Conservation (phyloP, 2,113 vertebrate genomes). For the Cygnus atratus region DNA sequence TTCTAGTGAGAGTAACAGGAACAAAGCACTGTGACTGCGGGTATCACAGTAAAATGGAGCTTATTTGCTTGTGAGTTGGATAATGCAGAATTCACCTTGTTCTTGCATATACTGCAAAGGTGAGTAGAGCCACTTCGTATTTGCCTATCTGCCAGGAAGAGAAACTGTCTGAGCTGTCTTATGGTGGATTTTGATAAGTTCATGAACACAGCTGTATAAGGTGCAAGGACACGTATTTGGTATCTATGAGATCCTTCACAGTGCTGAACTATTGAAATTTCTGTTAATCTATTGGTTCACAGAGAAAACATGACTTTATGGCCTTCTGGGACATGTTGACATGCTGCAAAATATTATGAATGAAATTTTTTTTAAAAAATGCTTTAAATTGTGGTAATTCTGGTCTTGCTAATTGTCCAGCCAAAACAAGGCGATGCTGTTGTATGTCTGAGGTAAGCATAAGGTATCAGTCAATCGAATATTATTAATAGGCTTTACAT, state of each 20-base stretch:
- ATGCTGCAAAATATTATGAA: not conserved
- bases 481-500: not conserved
- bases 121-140: constrained; percentile 22
- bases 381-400: not conserved
- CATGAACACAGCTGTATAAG: not conserved
- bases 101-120: not conserved
- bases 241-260: not conserved
- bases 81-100: not conserved
- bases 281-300: not conserved
- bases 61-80: not conserved
- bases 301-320: not conserved
- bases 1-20: not conserved
- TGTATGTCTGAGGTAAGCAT: not conserved
- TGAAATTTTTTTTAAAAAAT: too few species aligned
- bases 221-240: not conserved
- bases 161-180: not conserved
- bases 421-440: not conserved
- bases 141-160: not conserved
- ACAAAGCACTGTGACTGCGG: not conserved
- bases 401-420: not conserved
- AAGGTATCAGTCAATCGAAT: not conserved
- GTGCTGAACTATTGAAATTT: not conserved
- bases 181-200: not conserved
- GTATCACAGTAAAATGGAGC: not conserved
- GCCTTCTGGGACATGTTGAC: not conserved